Evolutionary conservation across 92 coral and sea anemone species (phyloP).

Genomic region (Phenganax subtilis): DNA sequence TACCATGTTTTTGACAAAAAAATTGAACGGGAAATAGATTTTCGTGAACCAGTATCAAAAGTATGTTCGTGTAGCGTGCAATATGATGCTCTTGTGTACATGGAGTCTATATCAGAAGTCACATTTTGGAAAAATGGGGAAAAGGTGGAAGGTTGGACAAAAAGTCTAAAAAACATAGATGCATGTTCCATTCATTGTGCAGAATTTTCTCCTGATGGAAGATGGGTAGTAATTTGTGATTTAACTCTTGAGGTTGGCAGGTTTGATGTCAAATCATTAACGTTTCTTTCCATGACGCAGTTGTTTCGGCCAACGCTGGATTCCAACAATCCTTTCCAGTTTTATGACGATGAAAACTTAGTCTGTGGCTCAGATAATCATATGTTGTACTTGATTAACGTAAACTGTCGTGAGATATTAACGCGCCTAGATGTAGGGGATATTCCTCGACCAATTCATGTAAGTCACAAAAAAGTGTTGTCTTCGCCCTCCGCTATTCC

Average conservation of each 20-base stretch:
- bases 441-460: background rate
- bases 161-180: background rate
- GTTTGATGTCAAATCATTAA: background rate
- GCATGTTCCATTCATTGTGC: background rate
- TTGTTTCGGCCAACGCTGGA: background rate
- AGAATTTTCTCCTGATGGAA: background rate
- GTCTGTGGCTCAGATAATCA: background rate
- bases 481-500: background rate
- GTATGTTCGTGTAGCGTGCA: background rate
- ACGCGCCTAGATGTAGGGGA: background rate
- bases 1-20: background rate
- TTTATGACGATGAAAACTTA: constrained; percentile 5
- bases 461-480: background rate
- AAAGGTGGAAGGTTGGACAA: background rate
- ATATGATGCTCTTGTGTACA: background rate
- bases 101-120: background rate
- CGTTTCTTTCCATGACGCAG: background rate
- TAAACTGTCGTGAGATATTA: background rate
- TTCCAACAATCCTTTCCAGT: background rate
- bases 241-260: background rate
- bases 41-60: background rate
- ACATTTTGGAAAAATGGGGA: background rate
- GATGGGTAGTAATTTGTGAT: background rate
- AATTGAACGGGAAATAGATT: background rate
- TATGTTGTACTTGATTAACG: background rate